These are phyloP conservation scores for Teleiodes luculella DNA, from an alignment of 2,888 invertebrate genomes.

Conservation along the genomic window DNA sequence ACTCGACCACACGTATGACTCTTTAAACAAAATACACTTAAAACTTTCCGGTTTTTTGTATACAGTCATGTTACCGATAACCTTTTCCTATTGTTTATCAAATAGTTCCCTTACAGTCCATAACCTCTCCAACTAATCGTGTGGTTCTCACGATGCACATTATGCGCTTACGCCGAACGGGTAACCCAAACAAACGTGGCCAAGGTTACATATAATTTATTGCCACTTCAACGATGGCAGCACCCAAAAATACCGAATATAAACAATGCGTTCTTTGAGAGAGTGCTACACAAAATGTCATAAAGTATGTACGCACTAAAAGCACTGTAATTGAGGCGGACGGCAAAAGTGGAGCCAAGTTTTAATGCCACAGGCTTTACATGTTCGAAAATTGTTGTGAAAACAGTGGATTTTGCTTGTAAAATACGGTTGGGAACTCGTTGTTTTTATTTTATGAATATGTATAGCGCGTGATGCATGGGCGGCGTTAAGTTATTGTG, in stretches of 20 bases:
- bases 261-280: slow-evolving; percentile 54
- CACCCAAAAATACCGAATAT: slow-evolving; percentile 51
- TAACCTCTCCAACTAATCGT: slow-evolving; percentile 33
- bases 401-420: slow-evolving; percentile 13
- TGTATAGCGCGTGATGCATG: slow-evolving; percentile 2
- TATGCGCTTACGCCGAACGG: slow-evolving; percentile 51
- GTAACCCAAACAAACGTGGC: slow-evolving; percentile 67
- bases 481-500: not conserved
- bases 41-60: not conserved
- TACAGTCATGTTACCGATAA: not conserved
- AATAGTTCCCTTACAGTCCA: slow-evolving; percentile 19
- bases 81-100: slow-evolving; percentile 15
- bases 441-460: slow-evolving; percentile 10
- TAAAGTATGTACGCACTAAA: slow-evolving; percentile 29
- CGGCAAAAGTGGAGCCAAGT: slow-evolving; percentile 35
- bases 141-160: slow-evolving; percentile 68
- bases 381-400: slow-evolving; percentile 17
- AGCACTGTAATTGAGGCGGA: slow-evolving; percentile 35
- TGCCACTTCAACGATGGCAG: slow-evolving; percentile 65
- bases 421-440: slow-evolving; percentile 5
- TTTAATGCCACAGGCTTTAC: slow-evolving; percentile 30
- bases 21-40: not conserved
- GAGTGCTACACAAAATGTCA: slow-evolving; percentile 27
- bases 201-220: slow-evolving; percentile 76
- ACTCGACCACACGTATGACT: no score